Percentiles rank a stretch among this genome's conserved stretches.
These are phyloP conservation scores for Adela reaumurella DNA, from an alignment of 2,888 invertebrate genomes.

Conservation along the genomic window DNA sequence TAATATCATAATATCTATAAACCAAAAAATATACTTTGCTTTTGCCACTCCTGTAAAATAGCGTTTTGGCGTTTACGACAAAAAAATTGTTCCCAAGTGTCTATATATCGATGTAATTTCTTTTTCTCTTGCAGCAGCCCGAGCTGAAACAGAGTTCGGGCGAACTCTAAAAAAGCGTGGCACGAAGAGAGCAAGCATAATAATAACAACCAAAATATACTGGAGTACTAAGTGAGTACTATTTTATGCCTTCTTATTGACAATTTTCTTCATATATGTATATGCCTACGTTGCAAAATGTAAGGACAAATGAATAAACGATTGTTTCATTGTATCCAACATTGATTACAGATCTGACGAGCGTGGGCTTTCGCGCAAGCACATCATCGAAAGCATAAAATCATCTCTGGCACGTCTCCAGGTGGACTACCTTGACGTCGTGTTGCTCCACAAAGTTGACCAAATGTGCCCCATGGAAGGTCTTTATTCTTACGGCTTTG, in stretches of 20 bases:
- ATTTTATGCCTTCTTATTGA: too few relatives aligned
- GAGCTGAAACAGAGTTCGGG: conserved; percentile 88
- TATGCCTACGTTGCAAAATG: too few relatives aligned
- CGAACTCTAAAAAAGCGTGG: conserved; percentile 84
- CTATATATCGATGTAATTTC: too few relatives aligned
- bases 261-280: too few relatives aligned
- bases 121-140: conserved; percentile 60
- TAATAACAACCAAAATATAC: conserved; percentile 90
- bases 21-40: too few relatives aligned
- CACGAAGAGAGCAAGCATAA: conserved; percentile 85
- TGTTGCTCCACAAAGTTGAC: conserved; percentile 94
- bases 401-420: conserved; percentile 87
- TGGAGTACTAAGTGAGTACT: conserved; percentile 84
- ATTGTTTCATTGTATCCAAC: too few relatives aligned
- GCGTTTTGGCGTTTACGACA: too few relatives aligned
- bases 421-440: conserved; percentile 91
- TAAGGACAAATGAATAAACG: too few relatives aligned
- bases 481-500: too few relatives aligned
- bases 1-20: too few relatives aligned
- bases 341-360: conserved; percentile 97
- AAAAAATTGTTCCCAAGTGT: too few relatives aligned
- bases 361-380: conserved; percentile 91
- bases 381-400: conserved; percentile 92
- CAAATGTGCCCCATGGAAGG: conserved; percentile 99
- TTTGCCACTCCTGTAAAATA: too few relatives aligned